phyloP scores from a whole-genome alignment of 2,888 invertebrate species.

The Torymus texanus region DNA sequence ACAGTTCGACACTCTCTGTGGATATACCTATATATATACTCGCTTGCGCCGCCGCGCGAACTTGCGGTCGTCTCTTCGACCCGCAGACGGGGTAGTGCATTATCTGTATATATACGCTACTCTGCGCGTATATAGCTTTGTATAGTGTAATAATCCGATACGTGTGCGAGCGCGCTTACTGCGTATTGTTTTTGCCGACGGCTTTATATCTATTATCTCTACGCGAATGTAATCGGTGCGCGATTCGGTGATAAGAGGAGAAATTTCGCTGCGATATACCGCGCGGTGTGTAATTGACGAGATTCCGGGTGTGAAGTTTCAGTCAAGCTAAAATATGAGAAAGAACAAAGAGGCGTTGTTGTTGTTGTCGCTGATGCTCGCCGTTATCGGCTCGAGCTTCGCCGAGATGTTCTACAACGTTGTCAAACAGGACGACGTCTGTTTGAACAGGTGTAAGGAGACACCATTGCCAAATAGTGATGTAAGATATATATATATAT shows the following conservation, averaged over 20 bases:
- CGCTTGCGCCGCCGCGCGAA: too few relatives aligned
- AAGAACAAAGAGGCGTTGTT: conserved; percentile 56
- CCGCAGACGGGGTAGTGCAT: too few relatives aligned
- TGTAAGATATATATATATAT: conserved; percentile 58
- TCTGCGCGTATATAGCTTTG: too few relatives aligned
- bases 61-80: too few relatives aligned
- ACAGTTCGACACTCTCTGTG: too few relatives aligned
- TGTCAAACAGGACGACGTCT: conserved; percentile 66
- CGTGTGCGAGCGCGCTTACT: not conserved
- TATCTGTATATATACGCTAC: too few relatives aligned
- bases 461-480: conserved; percentile 59
- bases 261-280: too few relatives aligned
- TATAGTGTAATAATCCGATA: too few relatives aligned
- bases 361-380: conserved; percentile 51
- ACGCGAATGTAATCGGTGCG: too few relatives aligned
- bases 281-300: too few relatives aligned
- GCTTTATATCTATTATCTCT: conserved; percentile 12
- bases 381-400: conserved; percentile 49
- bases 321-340: conserved; percentile 58
- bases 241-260: too few relatives aligned
- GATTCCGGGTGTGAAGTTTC: not conserved
- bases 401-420: conserved; percentile 64
- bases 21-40: too few relatives aligned
- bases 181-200: conserved; percentile 27
- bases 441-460: conserved; percentile 67